Evolutionary conservation across 2,888 invertebrate genomes (phyloP).

Genomic region (Ectemnius lituratus): DNA sequence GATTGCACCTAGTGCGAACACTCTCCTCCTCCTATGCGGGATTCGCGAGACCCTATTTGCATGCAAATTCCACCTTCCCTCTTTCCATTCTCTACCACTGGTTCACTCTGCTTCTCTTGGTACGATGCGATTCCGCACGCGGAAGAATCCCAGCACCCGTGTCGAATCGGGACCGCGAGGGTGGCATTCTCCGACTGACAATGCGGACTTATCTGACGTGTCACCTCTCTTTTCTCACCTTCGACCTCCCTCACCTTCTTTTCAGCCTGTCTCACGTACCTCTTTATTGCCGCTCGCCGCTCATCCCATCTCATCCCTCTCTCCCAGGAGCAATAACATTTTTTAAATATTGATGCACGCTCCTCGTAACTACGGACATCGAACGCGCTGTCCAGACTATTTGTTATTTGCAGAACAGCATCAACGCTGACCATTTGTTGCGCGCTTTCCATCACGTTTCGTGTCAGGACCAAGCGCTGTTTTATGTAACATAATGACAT

Average conservation of each 20-base stretch:
- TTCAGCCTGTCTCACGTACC: slow-evolving; percentile 16
- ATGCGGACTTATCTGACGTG: slow-evolving; percentile 13
- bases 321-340: slow-evolving; percentile 35
- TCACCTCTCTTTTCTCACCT: slow-evolving; percentile 46
- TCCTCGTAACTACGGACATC: slow-evolving; percentile 42
- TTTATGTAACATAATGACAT: no score
- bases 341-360: slow-evolving; percentile 55
- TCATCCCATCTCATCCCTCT: slow-evolving; percentile 17
- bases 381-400: neutral
- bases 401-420: no score
- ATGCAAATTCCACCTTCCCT: slow-evolving; percentile 68
- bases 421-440: no score
- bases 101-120: neutral
- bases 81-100: no score
- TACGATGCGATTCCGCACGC: slow-evolving; percentile 53
- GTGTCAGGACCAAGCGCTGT: no score
- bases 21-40: slow-evolving; percentile 44
- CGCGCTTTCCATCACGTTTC: no score
- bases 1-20: slow-evolving; percentile 59
- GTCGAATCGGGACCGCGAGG: slow-evolving; percentile 51
- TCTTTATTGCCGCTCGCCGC: slow-evolving; percentile 49
- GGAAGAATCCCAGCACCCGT: slow-evolving; percentile 56
- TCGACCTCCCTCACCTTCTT: slow-evolving; percentile 44
- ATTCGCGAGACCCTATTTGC: slow-evolving; percentile 73
- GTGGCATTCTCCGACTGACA: slow-evolving; percentile 15